A percentile compares a stretch with the other conserved stretches of the same genome.
These are phyloP conservation scores for Tuta absoluta DNA, from an alignment of 2,888 invertebrate species.

Conservation along the genomic window DNA sequence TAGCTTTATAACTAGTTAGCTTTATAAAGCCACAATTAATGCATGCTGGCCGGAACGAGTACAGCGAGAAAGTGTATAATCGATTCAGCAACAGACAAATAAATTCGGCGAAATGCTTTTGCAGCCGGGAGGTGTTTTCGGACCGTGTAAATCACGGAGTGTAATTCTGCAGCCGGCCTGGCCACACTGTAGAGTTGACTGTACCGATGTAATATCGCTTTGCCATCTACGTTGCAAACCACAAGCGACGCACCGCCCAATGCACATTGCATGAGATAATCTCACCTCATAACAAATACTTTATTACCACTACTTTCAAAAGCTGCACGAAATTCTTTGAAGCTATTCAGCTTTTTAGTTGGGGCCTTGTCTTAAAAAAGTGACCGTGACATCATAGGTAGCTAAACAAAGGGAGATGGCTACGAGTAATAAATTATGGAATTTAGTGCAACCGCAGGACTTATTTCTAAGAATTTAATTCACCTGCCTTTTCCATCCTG, in stretches of 20 bases:
- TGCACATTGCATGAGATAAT: constrained; percentile 17
- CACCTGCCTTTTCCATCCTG: constrained; percentile 1
- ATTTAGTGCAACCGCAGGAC: constrained; percentile 10
- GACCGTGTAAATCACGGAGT: constrained; percentile 62
- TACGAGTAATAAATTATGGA: constrained; percentile 22
- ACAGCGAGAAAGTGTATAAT: constrained; percentile 39
- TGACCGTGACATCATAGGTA: not conserved
- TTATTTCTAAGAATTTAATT: constrained; percentile 14
- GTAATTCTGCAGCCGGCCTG: constrained; percentile 32
- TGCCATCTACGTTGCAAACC: constrained; percentile 22
- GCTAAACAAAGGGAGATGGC: constrained; percentile 20
- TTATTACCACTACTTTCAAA: constrained; percentile 22
- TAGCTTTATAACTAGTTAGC: too few species aligned
- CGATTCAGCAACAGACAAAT: constrained; percentile 50
- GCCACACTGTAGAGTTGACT: constrained; percentile 8
- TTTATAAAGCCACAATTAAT: not conserved
- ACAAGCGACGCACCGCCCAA: constrained; percentile 16
- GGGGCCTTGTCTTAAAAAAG: constrained; percentile 11
- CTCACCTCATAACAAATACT: constrained; percentile 21
- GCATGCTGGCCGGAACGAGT: constrained; percentile 31
- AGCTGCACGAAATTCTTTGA: constrained; percentile 21
- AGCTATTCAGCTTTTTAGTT: constrained; percentile 17
- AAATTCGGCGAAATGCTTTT: constrained; percentile 53
- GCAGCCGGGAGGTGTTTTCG: constrained; percentile 57
- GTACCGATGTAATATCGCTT: constrained; percentile 26